Evolutionary conservation across 1,140 invertebrate genomes (phyloP).

Genomic region (Drosophila parabipectinata): DNA sequence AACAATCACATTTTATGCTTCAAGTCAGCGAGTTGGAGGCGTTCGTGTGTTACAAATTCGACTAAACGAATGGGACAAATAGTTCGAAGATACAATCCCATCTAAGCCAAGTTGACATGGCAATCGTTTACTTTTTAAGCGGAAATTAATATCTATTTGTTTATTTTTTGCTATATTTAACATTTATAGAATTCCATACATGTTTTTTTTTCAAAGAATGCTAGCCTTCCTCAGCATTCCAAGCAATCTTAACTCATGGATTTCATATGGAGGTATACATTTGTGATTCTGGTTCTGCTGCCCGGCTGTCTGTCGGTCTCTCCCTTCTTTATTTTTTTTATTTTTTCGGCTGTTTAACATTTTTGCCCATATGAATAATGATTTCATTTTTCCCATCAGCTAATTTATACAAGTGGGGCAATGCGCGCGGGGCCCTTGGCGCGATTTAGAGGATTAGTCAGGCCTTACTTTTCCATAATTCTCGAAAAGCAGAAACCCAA

Average conservation of each 20-base stretch:
- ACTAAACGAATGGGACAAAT: constrained; percentile 38
- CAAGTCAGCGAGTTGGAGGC: constrained; percentile 58
- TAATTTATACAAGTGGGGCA: constrained; percentile 83
- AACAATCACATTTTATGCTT: constrained; percentile 70
- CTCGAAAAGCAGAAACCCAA: constrained; percentile 52
- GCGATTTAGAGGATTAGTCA: constrained; percentile 84
- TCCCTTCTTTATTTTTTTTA: constrained; percentile 9
- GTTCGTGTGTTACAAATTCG: constrained; percentile 77
- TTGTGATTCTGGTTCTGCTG: constrained; percentile 13
- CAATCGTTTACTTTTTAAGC: constrained; percentile 48
- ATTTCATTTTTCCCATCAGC: constrained; percentile 83
- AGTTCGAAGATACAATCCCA: neutral
- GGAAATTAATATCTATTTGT: neutral
- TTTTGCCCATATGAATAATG: constrained; percentile 80
- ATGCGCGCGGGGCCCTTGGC: constrained; percentile 63
- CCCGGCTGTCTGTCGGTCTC: constrained; percentile 19
- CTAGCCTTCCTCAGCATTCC: constrained; percentile 28
- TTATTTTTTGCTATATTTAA: neutral
- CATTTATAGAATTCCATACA: constrained; percentile 22
- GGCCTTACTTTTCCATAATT: constrained; percentile 83
- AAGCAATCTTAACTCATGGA: constrained; percentile 1
- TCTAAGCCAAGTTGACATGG: constrained; percentile 16
- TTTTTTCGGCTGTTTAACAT: constrained; percentile 72
- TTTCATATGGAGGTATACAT: neutral
- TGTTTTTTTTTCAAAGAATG: neutral